Evolutionary conservation across 2,113 vertebrate species (phyloP).

Genomic region (rat (Rattus norvegicus)): DNA sequence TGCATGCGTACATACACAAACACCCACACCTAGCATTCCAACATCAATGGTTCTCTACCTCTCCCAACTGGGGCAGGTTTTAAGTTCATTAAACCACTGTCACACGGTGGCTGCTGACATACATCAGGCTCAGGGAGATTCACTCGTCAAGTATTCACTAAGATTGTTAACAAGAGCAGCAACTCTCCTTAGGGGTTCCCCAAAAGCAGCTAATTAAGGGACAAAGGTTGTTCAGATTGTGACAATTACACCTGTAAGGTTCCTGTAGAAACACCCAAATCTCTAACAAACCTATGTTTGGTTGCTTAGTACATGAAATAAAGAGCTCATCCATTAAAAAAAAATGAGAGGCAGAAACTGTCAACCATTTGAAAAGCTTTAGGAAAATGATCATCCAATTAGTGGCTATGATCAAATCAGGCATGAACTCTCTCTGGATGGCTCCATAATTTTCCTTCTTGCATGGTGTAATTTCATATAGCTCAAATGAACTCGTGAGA

Average conservation of each 20-base stretch:
- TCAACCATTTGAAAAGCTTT: constrained; percentile 95
- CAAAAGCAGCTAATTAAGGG: constrained; percentile 97
- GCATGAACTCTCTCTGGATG: constrained; percentile 92
- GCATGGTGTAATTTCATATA: constrained; percentile 93
- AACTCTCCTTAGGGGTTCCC: constrained; percentile 96
- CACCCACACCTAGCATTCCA: constrained; percentile 71
- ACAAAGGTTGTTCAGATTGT: constrained; percentile 95
- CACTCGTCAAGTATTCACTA: constrained; percentile 97
- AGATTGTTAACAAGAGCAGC: constrained; percentile 97
- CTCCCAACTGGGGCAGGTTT: constrained; percentile 93
- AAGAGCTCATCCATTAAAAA: constrained; percentile 89
- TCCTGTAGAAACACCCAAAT: constrained; percentile 92
- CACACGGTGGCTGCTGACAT: constrained; percentile 95
- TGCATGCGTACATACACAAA: constrained; percentile 42
- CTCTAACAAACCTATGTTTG: constrained; percentile 90
- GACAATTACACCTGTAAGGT: constrained; percentile 96
- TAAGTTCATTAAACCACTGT: constrained; percentile 98
- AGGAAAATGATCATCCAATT: constrained; percentile 99
- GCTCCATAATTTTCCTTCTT: constrained; percentile 93
- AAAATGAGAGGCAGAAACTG: constrained; percentile 92
- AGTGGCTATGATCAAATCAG: constrained; percentile 96
- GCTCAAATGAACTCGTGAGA: constrained; percentile 95
- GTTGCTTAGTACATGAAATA: constrained; percentile 89
- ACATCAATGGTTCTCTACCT: constrained; percentile 81
- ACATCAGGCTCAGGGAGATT: constrained; percentile 93